Conservation (phyloP, 2,113 vertebrate genomes). For the Progne subis region DNA sequence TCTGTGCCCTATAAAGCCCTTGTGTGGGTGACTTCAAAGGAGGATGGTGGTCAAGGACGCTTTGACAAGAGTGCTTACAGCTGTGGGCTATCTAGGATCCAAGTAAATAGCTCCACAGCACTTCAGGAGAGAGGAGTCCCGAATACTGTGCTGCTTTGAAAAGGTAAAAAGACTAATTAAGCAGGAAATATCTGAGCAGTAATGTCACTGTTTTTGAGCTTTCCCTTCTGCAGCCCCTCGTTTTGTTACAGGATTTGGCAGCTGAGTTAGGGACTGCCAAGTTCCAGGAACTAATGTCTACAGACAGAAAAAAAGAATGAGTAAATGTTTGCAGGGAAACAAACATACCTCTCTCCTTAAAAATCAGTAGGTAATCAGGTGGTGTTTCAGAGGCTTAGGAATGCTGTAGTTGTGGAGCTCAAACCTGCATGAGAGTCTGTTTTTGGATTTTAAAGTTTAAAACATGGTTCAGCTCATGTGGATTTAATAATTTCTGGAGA, state of each 20-base stretch:
- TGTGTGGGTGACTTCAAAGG: constrained; percentile 39
- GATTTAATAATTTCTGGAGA: neutral
- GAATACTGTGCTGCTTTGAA: constrained; percentile 47
- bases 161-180: constrained; percentile 76
- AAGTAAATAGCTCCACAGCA: constrained; percentile 29
- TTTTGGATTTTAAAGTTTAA: neutral
- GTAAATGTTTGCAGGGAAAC: constrained; percentile 12
- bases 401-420: neutral
- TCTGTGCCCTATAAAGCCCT: constrained; percentile 39
- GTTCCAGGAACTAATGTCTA: constrained; percentile 6
- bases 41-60: constrained; percentile 42
- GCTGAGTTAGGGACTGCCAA: neutral
- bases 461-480: neutral
- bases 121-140: constrained; percentile 53
- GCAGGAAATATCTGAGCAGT: constrained; percentile 31
- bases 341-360: constrained; percentile 4
- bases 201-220: constrained; percentile 30
- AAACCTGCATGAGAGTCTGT: neutral
- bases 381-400: neutral
- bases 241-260: constrained; percentile 47
- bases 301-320: neutral
- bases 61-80: constrained; percentile 29
- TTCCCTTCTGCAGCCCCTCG: constrained; percentile 9
- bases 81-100: constrained; percentile 26
- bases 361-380: neutral